Base-by-base conservation (phyloP, 2,888 invertebrate species). In the Drosophila gaucha region DNA sequence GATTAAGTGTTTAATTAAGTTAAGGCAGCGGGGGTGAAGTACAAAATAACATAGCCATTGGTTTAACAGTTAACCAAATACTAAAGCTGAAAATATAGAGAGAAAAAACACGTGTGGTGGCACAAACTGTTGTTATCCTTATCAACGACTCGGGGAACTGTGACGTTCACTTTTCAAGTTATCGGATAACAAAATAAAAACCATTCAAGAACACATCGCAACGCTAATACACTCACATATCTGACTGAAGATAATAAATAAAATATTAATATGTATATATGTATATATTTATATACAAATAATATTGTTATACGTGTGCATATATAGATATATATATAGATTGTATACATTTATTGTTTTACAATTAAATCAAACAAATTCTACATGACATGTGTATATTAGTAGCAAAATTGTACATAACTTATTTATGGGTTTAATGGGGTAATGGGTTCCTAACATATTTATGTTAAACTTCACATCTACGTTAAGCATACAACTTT, bases 1-100 rank as follows among this genome's bases (percentile, higher is more conserved):
- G 60, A 84, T 82, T 76, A 83, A 74, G 76, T 79, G 79, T 63
- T 89, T 84, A 89, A 89, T 89, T 88, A 73, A 84, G 78, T 78
- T n/a, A 82, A 84, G 74, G 62, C 58, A 63, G 51, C 50, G 55
- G 39, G 51, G 59, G 59, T 33, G 3, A 16, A 14, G 16, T 51
- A 6, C 26, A 28, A 36, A 36, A 35, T 50, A 52, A n/a, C 71
- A 30, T 14, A 60, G 46, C 72, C 57, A 76, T 62, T 24, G 54
- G 47, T 60, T 46, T 46, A 44, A 52, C 38, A 56, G 28, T 50
- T 36, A 56, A 22, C 49, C 57, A 64, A 67, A 67, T 56, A 68
- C 72, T 20, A 67, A 57, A 18, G 12, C 30, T 51, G 52, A 46
- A 20, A 57, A 36, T 14, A 35, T 39, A 18, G 38, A 33, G 31